Evolutionary conservation across 2,888 invertebrate species (phyloP).

Genomic region (Emmelina monodactyla): DNA sequence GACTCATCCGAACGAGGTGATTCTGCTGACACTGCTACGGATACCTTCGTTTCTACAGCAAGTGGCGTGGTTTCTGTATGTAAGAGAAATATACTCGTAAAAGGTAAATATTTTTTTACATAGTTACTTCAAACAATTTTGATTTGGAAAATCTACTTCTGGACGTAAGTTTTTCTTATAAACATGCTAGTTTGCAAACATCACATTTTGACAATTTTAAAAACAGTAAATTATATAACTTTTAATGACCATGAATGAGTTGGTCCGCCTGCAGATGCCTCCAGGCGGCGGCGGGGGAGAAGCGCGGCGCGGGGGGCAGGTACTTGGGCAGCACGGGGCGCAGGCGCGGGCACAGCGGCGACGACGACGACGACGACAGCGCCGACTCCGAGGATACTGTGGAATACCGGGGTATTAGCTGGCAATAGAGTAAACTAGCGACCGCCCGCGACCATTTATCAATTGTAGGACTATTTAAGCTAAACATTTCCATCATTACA

Average conservation of each 20-base stretch:
- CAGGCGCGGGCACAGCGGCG: constrained; percentile 74
- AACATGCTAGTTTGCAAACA: too few relatives aligned
- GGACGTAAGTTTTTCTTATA: too few relatives aligned
- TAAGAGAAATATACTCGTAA: constrained; percentile 7
- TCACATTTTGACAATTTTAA: too few relatives aligned
- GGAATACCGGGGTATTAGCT: not conserved
- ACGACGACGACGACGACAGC: constrained; percentile 58
- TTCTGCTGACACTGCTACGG: constrained; percentile 45
- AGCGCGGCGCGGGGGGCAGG: constrained; percentile 77
- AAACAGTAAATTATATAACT: too few relatives aligned
- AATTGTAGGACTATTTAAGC: too few relatives aligned
- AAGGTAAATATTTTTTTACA: not conserved
- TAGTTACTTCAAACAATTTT: too few relatives aligned
- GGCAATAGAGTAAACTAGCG: too few relatives aligned
- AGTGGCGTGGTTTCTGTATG: constrained; percentile 49
- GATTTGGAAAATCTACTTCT: too few relatives aligned
- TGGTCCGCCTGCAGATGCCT: too few relatives aligned
- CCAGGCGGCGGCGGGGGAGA: constrained; percentile 88
- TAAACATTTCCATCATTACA: too few relatives aligned
- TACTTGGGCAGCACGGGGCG: constrained; percentile 83
- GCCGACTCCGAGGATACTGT: constrained; percentile 66
- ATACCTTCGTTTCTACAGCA: constrained; percentile 56
- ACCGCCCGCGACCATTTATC: too few relatives aligned
- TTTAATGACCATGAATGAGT: too few relatives aligned
- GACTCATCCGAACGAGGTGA: constrained; percentile 58